Base-by-base conservation (phyloP, 1,140 invertebrate genomes). In the Musca vetustissima region DNA sequence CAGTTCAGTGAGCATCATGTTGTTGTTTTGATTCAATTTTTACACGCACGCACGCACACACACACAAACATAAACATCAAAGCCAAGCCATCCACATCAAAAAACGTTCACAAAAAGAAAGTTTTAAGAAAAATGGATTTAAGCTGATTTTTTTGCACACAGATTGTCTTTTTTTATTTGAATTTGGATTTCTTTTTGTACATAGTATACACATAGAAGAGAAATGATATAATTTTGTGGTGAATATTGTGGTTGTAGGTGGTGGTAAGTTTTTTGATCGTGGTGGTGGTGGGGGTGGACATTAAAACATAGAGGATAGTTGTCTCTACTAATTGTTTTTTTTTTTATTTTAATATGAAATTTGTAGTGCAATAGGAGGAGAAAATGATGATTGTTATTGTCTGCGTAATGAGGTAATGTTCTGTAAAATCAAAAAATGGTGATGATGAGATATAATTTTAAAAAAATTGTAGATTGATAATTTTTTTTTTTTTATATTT, bases 391-490 rank as follows among this genome's bases (percentile, higher is more conserved):
- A 61, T 61, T 61, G 36, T 61, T 61, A 61, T 61, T 61, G 57
- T 61, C 57, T 61, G 57, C 57, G 57, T 61, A 61, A 61, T 61
- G 57, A 61, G 36, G 57, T 61, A 61, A 61, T 61, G 57, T 61
- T 61, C 57, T 61, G 57, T 61, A 61, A 61, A 36, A 61, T 61
- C n/a, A 61, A 61, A 17, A 36, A 17, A 19, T 61, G 57, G 43
- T 61, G 36, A 61, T n/a, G n/a, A n/a, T n/a, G n/a, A n/a, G n/a
- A n/a, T n/a, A n/a, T n/a, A n/a, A n/a, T n/a, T n/a, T n/a, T n/a
- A n/a, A n/a, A n/a, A n/a, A n/a, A n/a, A n/a, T n/a, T n/a, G n/a
- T n/a, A n/a, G n/a, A n/a, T n/a, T n/a, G n/a, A n/a, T n/a, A n/a
- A n/a, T n/a, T n/a, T n/a, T n/a, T n/a, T n/a, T n/a, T n/a, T n/a